A percentile compares a stretch with the other conserved stretches of the same genome.
Evolutionary conservation across 2,888 invertebrate genomes (phyloP).

Genomic region (Sesia apiformis): DNA sequence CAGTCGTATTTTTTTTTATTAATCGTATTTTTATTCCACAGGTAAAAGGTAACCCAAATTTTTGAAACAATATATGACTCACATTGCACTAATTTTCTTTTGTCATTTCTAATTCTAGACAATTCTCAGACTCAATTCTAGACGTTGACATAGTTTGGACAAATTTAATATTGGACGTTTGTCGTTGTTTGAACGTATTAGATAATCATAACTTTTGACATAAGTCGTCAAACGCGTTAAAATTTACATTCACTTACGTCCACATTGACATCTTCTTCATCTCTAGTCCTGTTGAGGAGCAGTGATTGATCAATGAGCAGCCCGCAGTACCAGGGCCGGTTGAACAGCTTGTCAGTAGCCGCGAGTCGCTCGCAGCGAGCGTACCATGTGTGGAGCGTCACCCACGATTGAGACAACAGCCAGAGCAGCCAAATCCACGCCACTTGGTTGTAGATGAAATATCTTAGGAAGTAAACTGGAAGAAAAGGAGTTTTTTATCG

Average conservation of each 20-base stretch:
- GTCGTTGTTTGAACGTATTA: too few species aligned
- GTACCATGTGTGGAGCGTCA: slow-evolving; percentile 89
- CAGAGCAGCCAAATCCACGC: slow-evolving; percentile 88
- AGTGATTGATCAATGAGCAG: slow-evolving; percentile 89
- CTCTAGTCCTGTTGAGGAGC: slow-evolving; percentile 85
- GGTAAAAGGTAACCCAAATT: too few species aligned
- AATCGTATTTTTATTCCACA: too few species aligned
- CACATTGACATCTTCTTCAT: slow-evolving; percentile 71
- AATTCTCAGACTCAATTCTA: too few species aligned
- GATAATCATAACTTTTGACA: too few species aligned
- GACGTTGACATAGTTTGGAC: too few species aligned
- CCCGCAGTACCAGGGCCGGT: slow-evolving; percentile 88
- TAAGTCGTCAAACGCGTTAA: too few species aligned
- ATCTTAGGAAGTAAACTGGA: slow-evolving; percentile 59
- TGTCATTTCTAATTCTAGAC: too few species aligned
- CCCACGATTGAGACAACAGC: slow-evolving; percentile 90
- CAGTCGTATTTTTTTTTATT: too few species aligned
- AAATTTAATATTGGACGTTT: too few species aligned
- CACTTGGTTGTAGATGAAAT: slow-evolving; percentile 76
- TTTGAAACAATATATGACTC: too few species aligned
- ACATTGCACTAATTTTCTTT: too few species aligned
- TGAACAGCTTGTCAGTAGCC: slow-evolving; percentile 87
- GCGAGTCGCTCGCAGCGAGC: slow-evolving; percentile 89
- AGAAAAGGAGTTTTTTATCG: background rate
- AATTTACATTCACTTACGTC: slow-evolving; percentile 36